Evolutionary conservation across 2,888 invertebrate genomes (phyloP).

Genomic region (Plagiodera versicolora): DNA sequence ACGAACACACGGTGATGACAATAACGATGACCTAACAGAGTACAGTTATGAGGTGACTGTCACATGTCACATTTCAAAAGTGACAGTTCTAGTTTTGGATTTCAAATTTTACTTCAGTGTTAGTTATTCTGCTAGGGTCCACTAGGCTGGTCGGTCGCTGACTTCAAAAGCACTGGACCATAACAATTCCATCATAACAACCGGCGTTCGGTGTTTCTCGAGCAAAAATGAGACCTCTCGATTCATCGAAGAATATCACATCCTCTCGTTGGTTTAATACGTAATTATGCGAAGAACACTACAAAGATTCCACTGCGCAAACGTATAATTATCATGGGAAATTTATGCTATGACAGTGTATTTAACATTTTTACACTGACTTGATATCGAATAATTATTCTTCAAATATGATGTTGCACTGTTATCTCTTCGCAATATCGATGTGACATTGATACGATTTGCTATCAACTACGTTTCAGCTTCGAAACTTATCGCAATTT

Average conservation of each 20-base stretch:
- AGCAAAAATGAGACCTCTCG: slow-evolving; percentile 29
- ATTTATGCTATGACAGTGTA: neutral
- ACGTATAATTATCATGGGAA: slow-evolving; percentile 14
- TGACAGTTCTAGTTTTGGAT: too few species aligned
- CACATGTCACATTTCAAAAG: too few species aligned
- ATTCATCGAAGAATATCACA: slow-evolving; percentile 9
- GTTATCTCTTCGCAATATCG: too few species aligned
- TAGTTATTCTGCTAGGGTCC: slow-evolving; percentile 45
- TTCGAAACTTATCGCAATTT: too few species aligned
- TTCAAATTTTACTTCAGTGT: slow-evolving; percentile 25
- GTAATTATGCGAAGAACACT: neutral
- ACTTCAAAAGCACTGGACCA: slow-evolving; percentile 48
- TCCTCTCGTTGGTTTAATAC: neutral
- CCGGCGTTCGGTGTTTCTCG: slow-evolving; percentile 35
- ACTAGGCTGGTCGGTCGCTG: slow-evolving; percentile 49
- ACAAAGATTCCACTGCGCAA: neutral
- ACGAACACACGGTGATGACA: too few species aligned
- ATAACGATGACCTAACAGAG: too few species aligned
- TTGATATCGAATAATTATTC: too few species aligned
- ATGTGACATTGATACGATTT: too few species aligned
- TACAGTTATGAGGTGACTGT: too few species aligned
- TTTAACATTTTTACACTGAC: neutral
- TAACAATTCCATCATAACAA: slow-evolving; percentile 41
- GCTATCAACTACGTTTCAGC: too few species aligned
- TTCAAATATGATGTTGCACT: too few species aligned